These are phyloP conservation scores for Pseudorasbora parva DNA, from an alignment of 2,113 vertebrate genomes.

Conservation along the genomic window DNA sequence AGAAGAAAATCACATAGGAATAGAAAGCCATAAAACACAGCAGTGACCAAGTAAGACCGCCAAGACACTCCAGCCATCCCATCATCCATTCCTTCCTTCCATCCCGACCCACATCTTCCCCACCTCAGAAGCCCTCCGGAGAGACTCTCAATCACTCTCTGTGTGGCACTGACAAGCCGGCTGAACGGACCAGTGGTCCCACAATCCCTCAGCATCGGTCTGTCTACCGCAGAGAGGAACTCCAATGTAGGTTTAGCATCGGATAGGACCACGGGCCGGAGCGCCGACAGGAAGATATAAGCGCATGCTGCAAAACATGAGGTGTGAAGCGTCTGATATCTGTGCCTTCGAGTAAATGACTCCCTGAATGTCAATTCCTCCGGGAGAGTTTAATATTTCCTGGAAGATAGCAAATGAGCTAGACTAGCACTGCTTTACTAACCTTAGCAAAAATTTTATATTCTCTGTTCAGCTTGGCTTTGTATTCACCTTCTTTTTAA, in stretches of 20 bases:
- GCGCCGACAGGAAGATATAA: slow-evolving; percentile 17
- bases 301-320: not conserved
- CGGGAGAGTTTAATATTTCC: slow-evolving; percentile 55
- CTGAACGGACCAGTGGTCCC: slow-evolving; percentile 19
- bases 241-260: slow-evolving; percentile 36
- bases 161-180: slow-evolving; percentile 33
- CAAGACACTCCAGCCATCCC: slow-evolving; percentile 44
- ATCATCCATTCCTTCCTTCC: slow-evolving; percentile 27
- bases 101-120: not conserved
- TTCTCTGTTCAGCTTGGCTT: slow-evolving; percentile 10
- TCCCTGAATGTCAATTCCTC: not conserved
- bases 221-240: slow-evolving; percentile 21
- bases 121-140: slow-evolving; percentile 4
- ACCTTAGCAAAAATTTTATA: slow-evolving; percentile 1
- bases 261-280: slow-evolving; percentile 34
- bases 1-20: slow-evolving; percentile 99
- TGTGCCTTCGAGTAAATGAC: slow-evolving; percentile 6
- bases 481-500: slow-evolving; percentile 36
- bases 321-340: slow-evolving; percentile 7
- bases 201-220: slow-evolving; percentile 31
- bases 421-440: slow-evolving; percentile 63
- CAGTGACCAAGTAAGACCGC: slow-evolving; percentile 76
- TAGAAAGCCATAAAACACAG: slow-evolving; percentile 99
- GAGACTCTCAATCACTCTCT: slow-evolving; percentile 34
- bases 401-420: slow-evolving; percentile 69